phyloP scores from a whole-genome alignment of 2,797 vertebrate genomes.

The Melanotaenia pygmaea region DNA sequence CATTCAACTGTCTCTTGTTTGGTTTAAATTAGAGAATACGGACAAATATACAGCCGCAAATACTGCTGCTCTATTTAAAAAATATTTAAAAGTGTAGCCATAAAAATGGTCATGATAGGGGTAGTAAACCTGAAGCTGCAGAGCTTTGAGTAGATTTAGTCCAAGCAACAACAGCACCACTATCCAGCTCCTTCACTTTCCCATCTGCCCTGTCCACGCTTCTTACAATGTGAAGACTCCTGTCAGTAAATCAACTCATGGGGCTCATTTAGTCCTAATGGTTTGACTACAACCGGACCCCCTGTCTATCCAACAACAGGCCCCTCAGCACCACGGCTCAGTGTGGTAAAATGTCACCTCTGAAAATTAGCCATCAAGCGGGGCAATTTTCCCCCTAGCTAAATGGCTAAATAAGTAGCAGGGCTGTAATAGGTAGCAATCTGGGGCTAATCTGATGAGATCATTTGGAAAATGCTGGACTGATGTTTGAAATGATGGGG shows the following conservation, averaged over 20 bases:
- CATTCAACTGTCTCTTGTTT: not conserved
- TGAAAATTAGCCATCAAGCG: slow-evolving; percentile 83
- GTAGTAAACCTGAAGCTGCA: slow-evolving; percentile 14
- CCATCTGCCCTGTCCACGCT: slow-evolving; percentile 44
- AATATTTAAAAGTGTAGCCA: not conserved
- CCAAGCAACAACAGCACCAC: slow-evolving; percentile 20
- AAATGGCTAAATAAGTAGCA: slow-evolving; percentile 86
- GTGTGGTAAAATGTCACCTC: slow-evolving; percentile 81
- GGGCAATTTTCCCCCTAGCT: slow-evolving; percentile 79
- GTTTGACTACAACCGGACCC: slow-evolving; percentile 69
- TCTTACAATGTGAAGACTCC: slow-evolving; percentile 60
- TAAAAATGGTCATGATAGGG: not conserved
- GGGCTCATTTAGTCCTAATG: slow-evolving; percentile 77
- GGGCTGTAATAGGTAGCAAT: slow-evolving; percentile 85
- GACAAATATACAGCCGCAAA: not conserved
- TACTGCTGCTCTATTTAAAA: not conserved
- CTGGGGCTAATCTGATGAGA: slow-evolving; percentile 85
- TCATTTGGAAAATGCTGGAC: slow-evolving; percentile 78
- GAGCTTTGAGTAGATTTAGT: slow-evolving; percentile 15
- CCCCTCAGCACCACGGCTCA: slow-evolving; percentile 63
- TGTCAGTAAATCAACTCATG: slow-evolving; percentile 72
- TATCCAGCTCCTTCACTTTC: slow-evolving; percentile 46
- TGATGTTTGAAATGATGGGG: slow-evolving; percentile 70
- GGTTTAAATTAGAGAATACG: not conserved
- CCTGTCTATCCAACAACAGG: slow-evolving; percentile 74